Conservation (phyloP, 2,797 vertebrate species). For the Gymnocypris eckloni region DNA sequence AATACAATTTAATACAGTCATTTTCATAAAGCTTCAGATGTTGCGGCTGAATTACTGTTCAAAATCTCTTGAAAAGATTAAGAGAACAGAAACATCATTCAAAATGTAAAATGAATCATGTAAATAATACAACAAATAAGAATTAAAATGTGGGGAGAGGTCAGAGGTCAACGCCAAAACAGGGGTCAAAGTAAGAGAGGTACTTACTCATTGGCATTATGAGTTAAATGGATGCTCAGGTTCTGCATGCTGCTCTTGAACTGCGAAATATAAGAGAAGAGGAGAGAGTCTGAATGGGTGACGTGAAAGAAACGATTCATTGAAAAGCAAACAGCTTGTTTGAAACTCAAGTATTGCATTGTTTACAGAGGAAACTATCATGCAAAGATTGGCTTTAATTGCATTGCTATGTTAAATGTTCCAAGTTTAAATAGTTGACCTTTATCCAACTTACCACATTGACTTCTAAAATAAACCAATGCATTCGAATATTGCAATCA, state of each 20-base stretch:
- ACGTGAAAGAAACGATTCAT: neutral
- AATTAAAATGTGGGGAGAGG: neutral
- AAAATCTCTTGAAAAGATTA: neutral
- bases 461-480: slow-evolving; percentile 27
- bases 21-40: neutral
- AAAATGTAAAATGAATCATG: neutral
- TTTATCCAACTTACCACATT: slow-evolving; percentile 16
- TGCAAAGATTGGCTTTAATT: neutral
- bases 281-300: neutral
- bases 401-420: neutral
- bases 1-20: too few species aligned
- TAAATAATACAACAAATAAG: neutral
- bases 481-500: slow-evolving; percentile 21
- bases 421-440: slow-evolving; percentile 6
- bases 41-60: too few species aligned
- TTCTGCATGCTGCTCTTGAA: slow-evolving; percentile 82
- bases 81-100: neutral
- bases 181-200: slow-evolving; percentile 10
- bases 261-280: slow-evolving; percentile 69
- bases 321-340: neutral
- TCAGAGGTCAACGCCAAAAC: slow-evolving; percentile 24
- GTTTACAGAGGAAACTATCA: neutral
- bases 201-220: slow-evolving; percentile 86
- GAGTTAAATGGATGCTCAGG: slow-evolving; percentile 73
- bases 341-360: neutral